These are phyloP conservation scores for Coreoperca whiteheadi DNA, from an alignment of 2,113 vertebrate species.

Conservation along the genomic window DNA sequence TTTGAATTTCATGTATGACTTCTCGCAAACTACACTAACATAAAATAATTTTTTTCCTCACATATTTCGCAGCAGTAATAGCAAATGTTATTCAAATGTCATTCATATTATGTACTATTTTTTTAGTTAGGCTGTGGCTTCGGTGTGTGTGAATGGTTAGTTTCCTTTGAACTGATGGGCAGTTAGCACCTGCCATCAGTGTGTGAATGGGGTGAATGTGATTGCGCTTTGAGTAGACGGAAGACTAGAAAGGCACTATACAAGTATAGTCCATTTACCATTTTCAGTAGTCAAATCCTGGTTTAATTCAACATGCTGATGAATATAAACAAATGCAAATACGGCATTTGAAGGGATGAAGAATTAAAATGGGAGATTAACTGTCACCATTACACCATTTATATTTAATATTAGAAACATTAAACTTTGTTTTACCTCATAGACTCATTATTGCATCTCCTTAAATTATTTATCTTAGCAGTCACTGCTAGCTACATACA, in stretches of 20 bases:
- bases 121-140: too few relatives aligned
- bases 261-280: too few relatives aligned
- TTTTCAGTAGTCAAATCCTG: background rate
- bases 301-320: background rate
- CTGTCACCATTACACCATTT: background rate
- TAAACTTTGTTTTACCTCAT: background rate
- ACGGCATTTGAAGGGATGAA: background rate
- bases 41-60: background rate
- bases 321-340: background rate
- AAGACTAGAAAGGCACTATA: too few relatives aligned
- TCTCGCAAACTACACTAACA: background rate
- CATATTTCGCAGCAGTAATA: background rate
- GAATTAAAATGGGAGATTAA: background rate
- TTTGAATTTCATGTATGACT: conserved; percentile 29
- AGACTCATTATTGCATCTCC: background rate
- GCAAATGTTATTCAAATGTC: conserved; percentile 1
- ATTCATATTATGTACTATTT: background rate
- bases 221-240: too few relatives aligned
- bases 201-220: too few relatives aligned
- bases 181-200: too few relatives aligned
- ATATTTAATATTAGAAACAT: conserved; percentile 10
- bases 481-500: background rate
- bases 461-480: background rate
- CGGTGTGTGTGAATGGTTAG: too few relatives aligned
- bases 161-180: too few relatives aligned